Evolutionary conservation across 2,888 invertebrate species (phyloP), one percentile per base, ranked within the genome.

Genomic region (Ecdyonurus torrentis): DNA sequence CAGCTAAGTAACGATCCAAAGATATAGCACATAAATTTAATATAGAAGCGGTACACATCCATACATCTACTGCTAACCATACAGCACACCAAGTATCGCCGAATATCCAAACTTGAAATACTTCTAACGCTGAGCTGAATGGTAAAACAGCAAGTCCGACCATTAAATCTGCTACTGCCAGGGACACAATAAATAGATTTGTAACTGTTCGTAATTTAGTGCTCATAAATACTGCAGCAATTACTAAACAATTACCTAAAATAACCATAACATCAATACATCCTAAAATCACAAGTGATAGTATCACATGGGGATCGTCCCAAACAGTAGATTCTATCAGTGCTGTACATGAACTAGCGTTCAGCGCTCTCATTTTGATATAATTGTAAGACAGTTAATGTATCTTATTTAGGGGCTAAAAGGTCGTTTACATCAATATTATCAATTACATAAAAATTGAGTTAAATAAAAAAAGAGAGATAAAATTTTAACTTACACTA

Each of bases 1-100:
- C 96, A 23, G 98, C 98, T 70, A 98, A 89, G 78, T 97, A 98
- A 75, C 97, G 83, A 78, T 91, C 91, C 72, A 97, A 78, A 19
- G 93, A 93, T 73, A 97, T 97, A 70, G 93, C 96, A 74, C 95
- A 95, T 63, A 97, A 82, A 76, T 97, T 97, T 69, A 97, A 81
- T 71, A 97, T 97, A 69, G 94, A 95, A 0, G 97, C 94, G 0
- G 98, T 98, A 78, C 96, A 97, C 89, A 97, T 90, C 93, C 96
- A 95, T 15, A 98, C 97, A 76, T 98, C 98, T 64, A 96, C 86
- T 0, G 97, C 96, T 66, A 98, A 79, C 97, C 97, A 98, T 67
- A 94, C 85, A 65, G 91, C 89, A 77, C 97, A 98, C 93, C 96
- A 95, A 58, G 92, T 81, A 74, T 89, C 88, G 61, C 97, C 96